phyloP scores from a whole-genome alignment of 2,888 invertebrate species.

The Drosophila antonietae region DNA sequence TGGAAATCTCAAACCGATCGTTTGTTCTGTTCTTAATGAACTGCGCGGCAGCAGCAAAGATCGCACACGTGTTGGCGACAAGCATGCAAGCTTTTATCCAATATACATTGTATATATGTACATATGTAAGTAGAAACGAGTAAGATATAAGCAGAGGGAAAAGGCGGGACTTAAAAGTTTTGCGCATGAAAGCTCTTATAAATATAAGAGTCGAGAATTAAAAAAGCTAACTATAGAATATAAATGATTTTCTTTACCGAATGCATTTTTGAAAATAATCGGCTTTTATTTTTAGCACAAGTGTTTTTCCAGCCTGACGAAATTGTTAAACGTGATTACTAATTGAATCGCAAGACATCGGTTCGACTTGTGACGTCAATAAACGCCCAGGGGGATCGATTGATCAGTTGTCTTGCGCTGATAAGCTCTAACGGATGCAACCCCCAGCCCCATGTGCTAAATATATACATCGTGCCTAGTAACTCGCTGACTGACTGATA shows the following conservation, averaged over 20 bases:
- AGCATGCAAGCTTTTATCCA: conserved; percentile 42
- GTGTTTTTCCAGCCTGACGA: conserved; percentile 67
- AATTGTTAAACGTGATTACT: conserved; percentile 50
- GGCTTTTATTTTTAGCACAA: conserved; percentile 10
- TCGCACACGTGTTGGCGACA: conserved; percentile 43
- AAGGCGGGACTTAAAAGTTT: conserved; percentile 50
- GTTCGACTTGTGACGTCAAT: conserved; percentile 63
- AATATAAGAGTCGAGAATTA: background rate
- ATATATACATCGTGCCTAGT: conserved; percentile 33
- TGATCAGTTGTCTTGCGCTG: conserved; percentile 39
- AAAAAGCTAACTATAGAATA: background rate
- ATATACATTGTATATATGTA: background rate
- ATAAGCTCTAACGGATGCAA: conserved; percentile 45
- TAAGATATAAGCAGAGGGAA: background rate
- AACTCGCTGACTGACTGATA: conserved; percentile 38
- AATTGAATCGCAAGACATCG: conserved; percentile 29
- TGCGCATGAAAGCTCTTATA: conserved; percentile 20
- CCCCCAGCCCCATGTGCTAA: conserved; percentile 16
- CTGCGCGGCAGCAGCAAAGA: conserved; percentile 9
- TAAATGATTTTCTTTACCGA: background rate
- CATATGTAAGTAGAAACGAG: background rate
- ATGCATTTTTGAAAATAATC: background rate
- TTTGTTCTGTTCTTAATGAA: conserved; percentile 16
- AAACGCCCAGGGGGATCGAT: conserved; percentile 40
- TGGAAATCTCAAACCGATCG: conserved; percentile 31